Evolutionary conservation across 2,113 vertebrate species (phyloP).

Genomic region (Merops nubicus): DNA sequence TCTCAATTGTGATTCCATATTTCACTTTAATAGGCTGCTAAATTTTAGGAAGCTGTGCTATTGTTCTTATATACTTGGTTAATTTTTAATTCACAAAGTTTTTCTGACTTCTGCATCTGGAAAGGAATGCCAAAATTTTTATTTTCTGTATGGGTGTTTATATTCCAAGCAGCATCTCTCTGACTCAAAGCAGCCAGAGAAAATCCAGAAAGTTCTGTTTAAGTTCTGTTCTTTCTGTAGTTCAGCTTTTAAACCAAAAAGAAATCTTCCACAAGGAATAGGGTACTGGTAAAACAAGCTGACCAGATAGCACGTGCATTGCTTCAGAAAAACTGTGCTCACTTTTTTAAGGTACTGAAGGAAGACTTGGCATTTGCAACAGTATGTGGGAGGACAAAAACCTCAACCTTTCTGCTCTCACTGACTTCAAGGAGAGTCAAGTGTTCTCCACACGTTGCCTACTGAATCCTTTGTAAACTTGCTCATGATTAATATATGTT

Average conservation of each 20-base stretch:
- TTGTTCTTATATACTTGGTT: conserved; percentile 24
- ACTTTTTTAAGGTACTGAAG: background rate
- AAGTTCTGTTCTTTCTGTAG: conserved; percentile 21
- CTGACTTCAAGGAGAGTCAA: background rate
- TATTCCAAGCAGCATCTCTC: background rate
- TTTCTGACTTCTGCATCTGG: conserved; percentile 34
- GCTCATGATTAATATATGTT: conserved; percentile 57
- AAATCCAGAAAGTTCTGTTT: conserved; percentile 24
- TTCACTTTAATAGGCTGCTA: conserved; percentile 26
- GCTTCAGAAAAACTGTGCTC: background rate
- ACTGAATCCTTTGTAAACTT: conserved; percentile 37
- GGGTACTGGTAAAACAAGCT: background rate
- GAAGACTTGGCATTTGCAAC: background rate
- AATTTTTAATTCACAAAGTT: conserved; percentile 35
- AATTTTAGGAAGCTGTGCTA: conserved; percentile 40
- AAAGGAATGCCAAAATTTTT: conserved; percentile 22
- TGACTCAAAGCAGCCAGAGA: background rate
- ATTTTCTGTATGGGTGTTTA: background rate
- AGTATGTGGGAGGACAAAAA: background rate
- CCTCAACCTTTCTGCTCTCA: background rate
- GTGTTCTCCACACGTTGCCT: background rate
- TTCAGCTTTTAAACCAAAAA: conserved; percentile 4
- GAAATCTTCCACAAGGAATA: background rate
- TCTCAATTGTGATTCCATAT: conserved; percentile 29
- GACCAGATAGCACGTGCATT: background rate